Evolutionary conservation across 2,797 vertebrate species (phyloP).

Genomic region (Periophthalmus magnuspinnatus): DNA sequence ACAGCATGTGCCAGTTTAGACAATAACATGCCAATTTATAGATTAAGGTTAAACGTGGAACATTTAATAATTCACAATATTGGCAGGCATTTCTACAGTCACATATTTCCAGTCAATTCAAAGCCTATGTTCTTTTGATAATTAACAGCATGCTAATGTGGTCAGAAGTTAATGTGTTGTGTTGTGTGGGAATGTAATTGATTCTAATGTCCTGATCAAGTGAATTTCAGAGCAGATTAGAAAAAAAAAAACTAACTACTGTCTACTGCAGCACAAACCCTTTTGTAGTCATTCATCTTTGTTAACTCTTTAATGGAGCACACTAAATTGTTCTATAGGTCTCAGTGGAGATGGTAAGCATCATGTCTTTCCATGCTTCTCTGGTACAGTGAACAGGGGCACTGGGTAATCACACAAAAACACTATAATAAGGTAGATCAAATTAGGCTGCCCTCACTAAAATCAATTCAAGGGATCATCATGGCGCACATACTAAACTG

Average conservation of each 20-base stretch:
- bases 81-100: constrained; percentile 40
- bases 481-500: constrained; percentile 55
- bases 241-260: constrained; percentile 11
- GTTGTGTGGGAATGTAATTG: constrained; percentile 60
- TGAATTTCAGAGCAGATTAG: constrained; percentile 68
- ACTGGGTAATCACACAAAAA: constrained; percentile 72
- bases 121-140: constrained; percentile 46
- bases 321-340: constrained; percentile 29
- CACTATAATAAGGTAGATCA: constrained; percentile 70
- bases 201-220: constrained; percentile 69
- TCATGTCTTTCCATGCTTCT: constrained; percentile 32
- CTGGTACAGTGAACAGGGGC: constrained; percentile 45
- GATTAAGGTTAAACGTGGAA: too few species aligned
- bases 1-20: background rate
- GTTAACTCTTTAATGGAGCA: constrained; percentile 34
- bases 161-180: constrained; percentile 48
- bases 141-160: constrained; percentile 54
- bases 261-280: constrained; percentile 23
- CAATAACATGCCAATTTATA: background rate
- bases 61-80: constrained; percentile 6
- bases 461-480: constrained; percentile 66
- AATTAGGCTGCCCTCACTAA: constrained; percentile 70
- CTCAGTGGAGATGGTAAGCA: constrained; percentile 33
- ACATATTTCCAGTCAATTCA: constrained; percentile 40
- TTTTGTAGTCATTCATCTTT: constrained; percentile 42